Evolutionary conservation across 1,140 invertebrate genomes (phyloP).

Genomic region (Ceratosolen fusciceps): DNA sequence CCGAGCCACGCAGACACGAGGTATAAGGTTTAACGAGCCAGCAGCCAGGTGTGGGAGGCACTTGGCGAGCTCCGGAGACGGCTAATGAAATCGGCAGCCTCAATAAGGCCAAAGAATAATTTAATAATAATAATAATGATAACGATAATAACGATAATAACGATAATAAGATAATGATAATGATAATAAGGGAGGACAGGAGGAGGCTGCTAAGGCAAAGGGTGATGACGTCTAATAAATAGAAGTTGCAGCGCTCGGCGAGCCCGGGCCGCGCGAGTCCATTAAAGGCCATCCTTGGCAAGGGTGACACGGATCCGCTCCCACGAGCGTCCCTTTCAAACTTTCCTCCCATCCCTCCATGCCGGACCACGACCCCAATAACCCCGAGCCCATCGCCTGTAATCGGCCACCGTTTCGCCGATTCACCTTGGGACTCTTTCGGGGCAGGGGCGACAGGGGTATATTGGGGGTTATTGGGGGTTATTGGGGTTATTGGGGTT

Average conservation of each 20-base stretch:
- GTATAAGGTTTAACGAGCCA: no score
- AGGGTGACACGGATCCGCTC: conserved; percentile 17
- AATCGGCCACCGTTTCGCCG: no score
- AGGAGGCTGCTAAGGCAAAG: not conserved
- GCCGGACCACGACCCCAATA: not conserved
- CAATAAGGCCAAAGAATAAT: not conserved
- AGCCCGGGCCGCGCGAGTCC: not conserved
- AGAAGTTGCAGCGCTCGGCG: not conserved
- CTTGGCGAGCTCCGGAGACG: not conserved
- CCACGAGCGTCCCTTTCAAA: no score
- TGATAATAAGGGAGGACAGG: no score
- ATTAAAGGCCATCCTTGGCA: not conserved
- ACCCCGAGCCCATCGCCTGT: not conserved
- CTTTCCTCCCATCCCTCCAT: no score
- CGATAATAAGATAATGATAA: not conserved
- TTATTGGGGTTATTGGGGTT: no score
- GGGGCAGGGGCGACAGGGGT: no score
- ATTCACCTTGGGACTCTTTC: no score
- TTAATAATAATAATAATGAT: not conserved
- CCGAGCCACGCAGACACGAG: no score
- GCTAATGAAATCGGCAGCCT: not conserved
- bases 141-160: not conserved
- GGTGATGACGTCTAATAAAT: not conserved
- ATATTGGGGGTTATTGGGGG: no score
- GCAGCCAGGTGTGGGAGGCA: no score